phyloP scores from a whole-genome alignment of 2,113 vertebrate genomes.

The Bubalus kerabau region DNA sequence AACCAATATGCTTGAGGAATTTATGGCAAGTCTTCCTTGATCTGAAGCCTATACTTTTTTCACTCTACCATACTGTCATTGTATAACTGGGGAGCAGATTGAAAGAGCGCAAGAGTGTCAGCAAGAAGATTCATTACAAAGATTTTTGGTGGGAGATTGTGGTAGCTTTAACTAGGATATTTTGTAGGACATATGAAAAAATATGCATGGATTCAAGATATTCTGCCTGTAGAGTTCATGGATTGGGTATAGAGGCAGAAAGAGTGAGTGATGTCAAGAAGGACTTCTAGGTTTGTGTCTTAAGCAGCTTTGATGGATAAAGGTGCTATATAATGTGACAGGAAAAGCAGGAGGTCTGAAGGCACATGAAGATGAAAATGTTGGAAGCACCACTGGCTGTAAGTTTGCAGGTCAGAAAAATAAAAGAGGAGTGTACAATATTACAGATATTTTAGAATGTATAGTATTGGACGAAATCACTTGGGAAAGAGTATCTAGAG shows the following conservation, averaged over 20 bases:
- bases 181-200: slow-evolving; percentile 2
- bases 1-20: neutral
- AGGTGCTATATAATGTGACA: neutral
- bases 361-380: neutral
- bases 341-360: neutral
- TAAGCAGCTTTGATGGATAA: neutral
- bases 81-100: neutral
- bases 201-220: neutral
- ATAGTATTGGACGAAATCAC: neutral
- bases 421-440: neutral
- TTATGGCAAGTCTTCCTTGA: neutral
- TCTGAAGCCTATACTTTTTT: neutral
- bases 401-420: neutral
- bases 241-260: neutral
- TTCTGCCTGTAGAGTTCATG: neutral
- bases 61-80: neutral
- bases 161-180: neutral
- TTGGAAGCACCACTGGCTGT: neutral
- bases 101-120: neutral
- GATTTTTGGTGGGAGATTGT: neutral
- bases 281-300: neutral
- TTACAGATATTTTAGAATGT: neutral
- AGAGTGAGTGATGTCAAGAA: neutral
- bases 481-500: neutral
- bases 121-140: neutral